A percentile compares a stretch with the other conserved stretches of the same genome.
Evolutionary conservation across 2,888 invertebrate species (phyloP).

Genomic region (Tupiocoris notatus): DNA sequence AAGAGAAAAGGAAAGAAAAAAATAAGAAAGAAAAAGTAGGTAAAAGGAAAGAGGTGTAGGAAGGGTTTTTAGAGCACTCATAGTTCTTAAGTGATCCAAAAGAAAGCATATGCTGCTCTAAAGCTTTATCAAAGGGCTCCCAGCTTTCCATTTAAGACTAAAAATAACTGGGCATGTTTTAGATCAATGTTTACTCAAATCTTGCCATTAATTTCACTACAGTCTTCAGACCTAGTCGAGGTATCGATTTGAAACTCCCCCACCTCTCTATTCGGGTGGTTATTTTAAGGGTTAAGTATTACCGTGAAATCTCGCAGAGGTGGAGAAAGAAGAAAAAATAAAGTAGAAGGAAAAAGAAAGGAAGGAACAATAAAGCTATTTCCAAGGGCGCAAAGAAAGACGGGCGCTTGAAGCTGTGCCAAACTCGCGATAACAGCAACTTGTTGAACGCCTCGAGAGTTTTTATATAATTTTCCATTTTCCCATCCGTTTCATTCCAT

Average conservation of each 20-base stretch:
- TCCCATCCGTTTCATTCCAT: too few species aligned
- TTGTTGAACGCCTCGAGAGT: neutral
- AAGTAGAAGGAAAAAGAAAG: neutral
- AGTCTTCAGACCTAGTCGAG: neutral
- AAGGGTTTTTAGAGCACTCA: too few species aligned
- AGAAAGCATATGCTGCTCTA: too few species aligned
- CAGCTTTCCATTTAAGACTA: too few species aligned
- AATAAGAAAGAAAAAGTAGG: too few species aligned
- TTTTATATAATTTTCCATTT: neutral
- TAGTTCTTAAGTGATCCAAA: too few species aligned
- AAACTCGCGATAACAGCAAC: neutral
- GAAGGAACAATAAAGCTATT: neutral
- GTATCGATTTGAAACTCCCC: neutral
- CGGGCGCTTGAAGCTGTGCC: neutral
- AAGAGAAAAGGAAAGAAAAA: too few species aligned
- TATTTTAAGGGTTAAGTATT: neutral
- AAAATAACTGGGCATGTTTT: too few species aligned
- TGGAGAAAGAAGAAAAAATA: neutral
- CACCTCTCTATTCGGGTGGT: neutral
- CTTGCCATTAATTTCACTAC: too few species aligned
- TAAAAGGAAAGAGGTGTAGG: too few species aligned
- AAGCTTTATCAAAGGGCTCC: too few species aligned
- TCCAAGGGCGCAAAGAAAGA: neutral
- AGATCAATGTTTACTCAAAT: too few species aligned
- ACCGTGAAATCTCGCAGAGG: neutral